Base-by-base conservation (phyloP, 1,140 invertebrate genomes). In the Aradophagus sp. region DNA sequence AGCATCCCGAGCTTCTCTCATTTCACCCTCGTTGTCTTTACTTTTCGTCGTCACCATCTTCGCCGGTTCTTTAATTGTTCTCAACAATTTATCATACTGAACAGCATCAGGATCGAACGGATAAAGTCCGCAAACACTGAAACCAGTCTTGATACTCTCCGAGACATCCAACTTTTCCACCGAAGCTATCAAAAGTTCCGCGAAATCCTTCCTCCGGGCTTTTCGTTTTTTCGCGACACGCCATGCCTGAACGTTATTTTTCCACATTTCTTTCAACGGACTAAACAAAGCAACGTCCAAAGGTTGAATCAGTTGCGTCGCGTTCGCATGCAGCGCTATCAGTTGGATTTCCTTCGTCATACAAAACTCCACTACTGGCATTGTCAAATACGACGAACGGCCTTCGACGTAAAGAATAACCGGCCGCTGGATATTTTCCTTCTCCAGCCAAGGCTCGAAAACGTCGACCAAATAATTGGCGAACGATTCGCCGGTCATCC, bases 221-320 rank as follows among this genome's bases (percentile, higher is more conserved):
- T 35, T 56, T 1, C 20, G 13, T 12, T 61, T 13, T 13, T 66
- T 58, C 2, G 52, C 42, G 12, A 31, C 15, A 26, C 47, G 41
- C 66, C 71, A 82, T 5, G 48, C 38, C 26, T 63, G 39, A n/a
- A 82, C 56, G 12, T 15, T 52, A 42, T 73, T 61, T 47, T 48
- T 56, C 77, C 77, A 84, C 2, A 13, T 16, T 31, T 47, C 50
- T 75, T 83, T 83, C 7, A 83, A 36, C 20, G 77, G 73, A 23
- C 8, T 23, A 23, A 23, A 23, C 8, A 23, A 8, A 23, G 20
- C 20, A 23, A 23, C 4, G 4, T 23, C 20, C 8, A 23, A 23
- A 4, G 20, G 20, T 23, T 23, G 20, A 23, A 23, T 8, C 20
- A 23, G 20, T 5, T 23, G 20, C 8, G 20, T 23, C 20, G 20